These are phyloP conservation scores for Lepidothrix coronata DNA, from an alignment of 2,113 vertebrate genomes.

Conservation along the genomic window DNA sequence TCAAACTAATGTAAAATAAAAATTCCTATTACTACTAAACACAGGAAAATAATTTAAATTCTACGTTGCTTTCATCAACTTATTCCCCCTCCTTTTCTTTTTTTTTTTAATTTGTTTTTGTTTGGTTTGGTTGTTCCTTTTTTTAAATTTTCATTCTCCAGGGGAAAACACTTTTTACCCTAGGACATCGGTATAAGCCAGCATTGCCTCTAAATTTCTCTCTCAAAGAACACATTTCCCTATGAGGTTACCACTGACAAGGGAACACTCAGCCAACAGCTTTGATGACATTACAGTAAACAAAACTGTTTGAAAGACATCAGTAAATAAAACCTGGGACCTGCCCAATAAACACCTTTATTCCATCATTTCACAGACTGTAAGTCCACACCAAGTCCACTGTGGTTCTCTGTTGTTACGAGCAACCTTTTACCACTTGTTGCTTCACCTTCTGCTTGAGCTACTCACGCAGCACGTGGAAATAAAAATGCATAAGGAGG, in stretches of 20 bases:
- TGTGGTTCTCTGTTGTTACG: not conserved
- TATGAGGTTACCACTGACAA: not conserved
- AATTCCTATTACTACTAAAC: not conserved
- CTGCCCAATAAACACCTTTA: not conserved
- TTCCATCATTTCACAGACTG: not conserved
- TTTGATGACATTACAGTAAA: not conserved
- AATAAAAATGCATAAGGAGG: not conserved
- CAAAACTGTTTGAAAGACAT: not conserved
- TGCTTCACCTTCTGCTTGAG: constrained; percentile 40
- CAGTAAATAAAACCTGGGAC: not conserved
- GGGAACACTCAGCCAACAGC: not conserved
- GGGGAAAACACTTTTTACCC: too few relatives aligned
- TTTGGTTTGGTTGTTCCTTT: not conserved
- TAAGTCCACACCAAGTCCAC: not conserved
- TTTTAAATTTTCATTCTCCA: not conserved
- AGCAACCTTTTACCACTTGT: constrained; percentile 48
- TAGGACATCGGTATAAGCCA: not conserved
- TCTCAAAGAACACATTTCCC: not conserved
- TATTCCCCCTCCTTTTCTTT: fast-evolving
- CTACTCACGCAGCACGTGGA: not conserved
- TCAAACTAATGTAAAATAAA: not conserved
- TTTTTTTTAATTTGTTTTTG: not conserved
- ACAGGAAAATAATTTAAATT: not conserved
- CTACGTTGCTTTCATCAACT: not conserved
- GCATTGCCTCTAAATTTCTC: not conserved